phyloP scores from a whole-genome alignment of 30 jellyfish, hydroid and myxozoan species.

The Pelagia noctiluca region DNA sequence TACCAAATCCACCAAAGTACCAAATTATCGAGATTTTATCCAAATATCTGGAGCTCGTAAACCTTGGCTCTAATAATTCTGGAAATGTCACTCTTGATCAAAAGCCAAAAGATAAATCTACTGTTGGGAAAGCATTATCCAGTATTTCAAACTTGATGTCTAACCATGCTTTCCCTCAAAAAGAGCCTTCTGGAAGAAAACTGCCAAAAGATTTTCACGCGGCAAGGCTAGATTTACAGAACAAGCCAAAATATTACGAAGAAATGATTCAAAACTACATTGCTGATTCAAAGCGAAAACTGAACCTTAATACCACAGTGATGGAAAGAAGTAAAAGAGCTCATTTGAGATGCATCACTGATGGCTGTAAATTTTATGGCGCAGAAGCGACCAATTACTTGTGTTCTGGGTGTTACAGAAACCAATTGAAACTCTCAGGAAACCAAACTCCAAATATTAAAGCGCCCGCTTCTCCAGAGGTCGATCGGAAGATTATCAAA shows the following conservation, averaged over 20 bases:
- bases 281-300: constrained; percentile 27
- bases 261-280: constrained; percentile 86
- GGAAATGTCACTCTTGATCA: constrained; percentile 31
- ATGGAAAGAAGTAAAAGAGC: not conserved
- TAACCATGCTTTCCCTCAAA: constrained; percentile 10
- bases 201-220: constrained; percentile 39
- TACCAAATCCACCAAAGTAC: constrained; percentile 55
- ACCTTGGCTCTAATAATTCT: constrained; percentile 15
- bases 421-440: constrained; percentile 28
- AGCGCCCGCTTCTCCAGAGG: not conserved
- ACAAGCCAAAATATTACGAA: constrained; percentile 75
- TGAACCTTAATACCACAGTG: not conserved
- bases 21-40: constrained; percentile 51
- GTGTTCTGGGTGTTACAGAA: constrained; percentile 81
- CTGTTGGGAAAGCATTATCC: constrained; percentile 56
- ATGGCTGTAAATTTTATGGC: constrained; percentile 77
- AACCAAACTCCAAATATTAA: constrained; percentile 29
- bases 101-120: constrained; percentile 48
- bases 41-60: constrained; percentile 70
- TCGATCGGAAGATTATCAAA: not conserved
- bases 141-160: constrained; percentile 48
- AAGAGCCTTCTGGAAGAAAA: constrained; percentile 19
- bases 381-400: constrained; percentile 60
- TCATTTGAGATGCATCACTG: constrained; percentile 50
- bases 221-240: constrained; percentile 67